Conservation (phyloP, 2,888 invertebrate genomes). For the Archaeoteleia sp. region DNA sequence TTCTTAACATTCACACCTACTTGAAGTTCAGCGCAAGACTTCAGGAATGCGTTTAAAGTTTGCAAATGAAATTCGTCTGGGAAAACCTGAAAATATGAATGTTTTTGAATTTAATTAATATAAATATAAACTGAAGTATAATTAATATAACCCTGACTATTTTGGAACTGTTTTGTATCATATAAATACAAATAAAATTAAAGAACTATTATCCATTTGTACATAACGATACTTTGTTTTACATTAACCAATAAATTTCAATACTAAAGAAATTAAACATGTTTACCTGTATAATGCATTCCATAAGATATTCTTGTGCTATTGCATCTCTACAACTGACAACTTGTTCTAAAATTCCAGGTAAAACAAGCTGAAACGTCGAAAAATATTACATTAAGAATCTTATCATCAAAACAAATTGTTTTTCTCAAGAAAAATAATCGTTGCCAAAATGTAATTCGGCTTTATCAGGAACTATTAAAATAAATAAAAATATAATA, state of each 20-base stretch:
- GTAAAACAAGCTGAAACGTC: constrained; percentile 91
- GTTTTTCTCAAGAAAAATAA: too few species aligned
- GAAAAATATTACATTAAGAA: too few species aligned
- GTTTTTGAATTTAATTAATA: constrained; percentile 31
- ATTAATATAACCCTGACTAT: too few species aligned
- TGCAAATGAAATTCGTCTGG: constrained; percentile 99
- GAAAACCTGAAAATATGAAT: constrained; percentile 89
- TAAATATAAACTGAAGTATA: too few species aligned
- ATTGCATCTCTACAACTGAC: constrained; percentile 99
- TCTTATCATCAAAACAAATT: too few species aligned
- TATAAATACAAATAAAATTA: too few species aligned
- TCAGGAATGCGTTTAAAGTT: constrained; percentile 94
- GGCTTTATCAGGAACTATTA: too few species aligned
- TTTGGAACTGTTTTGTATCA: too few species aligned
- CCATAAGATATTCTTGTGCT: constrained; percentile 99
- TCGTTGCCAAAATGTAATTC: too few species aligned
- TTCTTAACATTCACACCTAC: constrained; percentile 98
- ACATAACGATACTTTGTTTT: too few species aligned
- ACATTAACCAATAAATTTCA: constrained; percentile 1
- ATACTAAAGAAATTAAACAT: constrained; percentile 1
- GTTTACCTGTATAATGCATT: constrained; percentile 95
- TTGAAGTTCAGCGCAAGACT: constrained; percentile 97
- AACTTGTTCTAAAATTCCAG: constrained; percentile 97
- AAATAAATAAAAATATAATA: constrained; percentile 16
- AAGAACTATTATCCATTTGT: too few species aligned